Evolutionary conservation across 2,888 invertebrate genomes (phyloP), one percentile per base, ranked within the genome.

Genomic region (Tetragnatha montana): DNA sequence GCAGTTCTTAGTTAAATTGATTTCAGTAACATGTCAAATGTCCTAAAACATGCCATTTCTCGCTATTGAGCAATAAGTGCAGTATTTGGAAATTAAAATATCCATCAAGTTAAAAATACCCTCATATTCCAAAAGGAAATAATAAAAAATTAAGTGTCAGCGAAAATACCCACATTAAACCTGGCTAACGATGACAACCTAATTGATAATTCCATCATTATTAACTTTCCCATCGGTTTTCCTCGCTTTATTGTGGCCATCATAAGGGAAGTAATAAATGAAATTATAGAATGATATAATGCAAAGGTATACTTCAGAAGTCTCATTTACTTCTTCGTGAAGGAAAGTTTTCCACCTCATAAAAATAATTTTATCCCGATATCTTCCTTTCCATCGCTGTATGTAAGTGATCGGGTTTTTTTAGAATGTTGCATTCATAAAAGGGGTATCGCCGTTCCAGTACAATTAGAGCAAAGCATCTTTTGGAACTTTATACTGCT

Each of bases 391-490:
- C 60, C 60, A 60, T 8, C 12, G 1, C 60, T 10, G 17, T 35
- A 4, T 35, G 4, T 35, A 35, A 35, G 4, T 35, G 35, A 35
- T 1, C 35, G 35, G 1, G 2, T 35, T 35, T 35, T 35, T 35
- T 35, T 35, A 35, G 35, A 35, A 35, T 35, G 35, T 35, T 35
- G 12, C 60, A 60, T 17, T 60, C 10, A 4, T 60, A 10, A 10
- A 12, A 60, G 10, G 60, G 60, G 60, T 17, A 12, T 60, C 60
- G 60, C 60, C 17, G 60, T 78, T 21, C 60, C 14, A 22, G 21
- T 78, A 22, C 22, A 78, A 78, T 2, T 78, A 78, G 78, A 78
- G 60, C 60, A 78, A 10, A 17, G 17, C 10, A 60, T 60, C 60
- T 12, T n/a, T 60, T 60, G 19, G 14, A 14, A 78, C 17, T 17